Conservation (phyloP, 2,113 vertebrate species). For the Gallinago paraguaiae region DNA sequence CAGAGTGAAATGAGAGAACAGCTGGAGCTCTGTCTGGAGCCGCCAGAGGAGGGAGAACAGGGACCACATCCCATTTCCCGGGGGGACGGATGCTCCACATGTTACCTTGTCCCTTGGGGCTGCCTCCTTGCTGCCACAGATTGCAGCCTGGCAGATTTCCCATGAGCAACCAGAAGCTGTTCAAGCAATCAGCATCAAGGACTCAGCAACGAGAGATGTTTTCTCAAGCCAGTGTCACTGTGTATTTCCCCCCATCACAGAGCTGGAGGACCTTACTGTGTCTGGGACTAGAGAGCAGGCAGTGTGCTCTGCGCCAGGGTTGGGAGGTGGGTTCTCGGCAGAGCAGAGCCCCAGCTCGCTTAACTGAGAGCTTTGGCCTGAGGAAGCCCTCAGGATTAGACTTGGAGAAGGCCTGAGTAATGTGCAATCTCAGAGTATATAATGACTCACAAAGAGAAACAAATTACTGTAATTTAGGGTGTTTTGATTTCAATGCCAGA, state of each 20-base stretch:
- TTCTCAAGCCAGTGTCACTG: neutral
- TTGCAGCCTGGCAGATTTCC: neutral
- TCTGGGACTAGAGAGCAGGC: neutral
- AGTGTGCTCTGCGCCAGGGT: neutral
- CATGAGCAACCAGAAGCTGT: neutral
- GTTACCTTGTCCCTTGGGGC: neutral
- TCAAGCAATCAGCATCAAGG: neutral
- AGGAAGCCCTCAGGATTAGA: neutral
- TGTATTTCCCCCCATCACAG: neutral
- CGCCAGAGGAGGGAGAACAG: neutral
- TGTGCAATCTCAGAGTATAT: conserved; percentile 6
- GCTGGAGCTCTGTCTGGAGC: neutral
- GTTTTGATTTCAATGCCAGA: conserved; percentile 57
- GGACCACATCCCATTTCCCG: neutral
- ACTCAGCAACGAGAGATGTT: neutral
- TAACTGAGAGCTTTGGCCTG: neutral
- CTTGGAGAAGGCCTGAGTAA: conserved; percentile 3
- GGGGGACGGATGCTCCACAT: neutral
- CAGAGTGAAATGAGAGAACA: neutral
- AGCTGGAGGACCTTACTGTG: neutral
- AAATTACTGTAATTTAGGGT: conserved; percentile 63
- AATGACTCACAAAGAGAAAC: conserved; percentile 54
- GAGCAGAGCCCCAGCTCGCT: neutral
- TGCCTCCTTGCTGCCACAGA: neutral
- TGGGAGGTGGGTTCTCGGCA: accelerated